A percentile compares a stretch with the other conserved stretches of the same genome.
Evolutionary conservation across 2,888 invertebrate genomes (phyloP).

Genomic region (Drosophila maculinotata): DNA sequence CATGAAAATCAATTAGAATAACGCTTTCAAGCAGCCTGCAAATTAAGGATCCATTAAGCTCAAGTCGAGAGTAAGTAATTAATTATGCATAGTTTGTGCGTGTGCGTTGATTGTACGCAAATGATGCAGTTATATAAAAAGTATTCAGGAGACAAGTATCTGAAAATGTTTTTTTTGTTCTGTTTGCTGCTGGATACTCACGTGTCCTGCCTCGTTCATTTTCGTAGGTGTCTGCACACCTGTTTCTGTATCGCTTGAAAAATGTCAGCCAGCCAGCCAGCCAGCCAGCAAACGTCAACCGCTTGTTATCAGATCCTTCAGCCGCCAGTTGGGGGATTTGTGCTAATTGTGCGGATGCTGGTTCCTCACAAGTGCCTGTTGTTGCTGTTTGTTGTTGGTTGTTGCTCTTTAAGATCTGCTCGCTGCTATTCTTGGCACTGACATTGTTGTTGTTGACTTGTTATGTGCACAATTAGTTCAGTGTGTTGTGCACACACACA

Average conservation of each 20-base stretch:
- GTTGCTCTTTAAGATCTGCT: constrained; percentile 24
- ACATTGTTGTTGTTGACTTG: constrained; percentile 54
- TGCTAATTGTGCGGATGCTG: constrained; percentile 55
- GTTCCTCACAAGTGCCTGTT: constrained; percentile 39
- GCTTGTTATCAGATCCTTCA: constrained; percentile 61
- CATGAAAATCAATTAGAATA: constrained; percentile 45
- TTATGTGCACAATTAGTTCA: constrained; percentile 43
- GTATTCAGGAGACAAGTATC: constrained; percentile 4
- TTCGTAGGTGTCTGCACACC: constrained; percentile 33
- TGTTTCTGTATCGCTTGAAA: constrained; percentile 35
- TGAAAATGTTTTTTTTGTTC: constrained; percentile 4
- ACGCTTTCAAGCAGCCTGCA: constrained; percentile 10
- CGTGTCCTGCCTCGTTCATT: constrained; percentile 4
- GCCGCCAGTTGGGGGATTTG: constrained; percentile 18
- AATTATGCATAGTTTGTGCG: constrained; percentile 34
- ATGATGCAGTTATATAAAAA: constrained; percentile 44
- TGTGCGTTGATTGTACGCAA: constrained; percentile 11
- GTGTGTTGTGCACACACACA: constrained; percentile 21
- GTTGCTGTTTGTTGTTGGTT: constrained; percentile 4
- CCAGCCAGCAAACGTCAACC: constrained; percentile 10
- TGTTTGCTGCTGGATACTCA: too few species aligned
- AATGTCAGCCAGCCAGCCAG: constrained; percentile 22
- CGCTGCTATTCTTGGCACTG: constrained; percentile 61
- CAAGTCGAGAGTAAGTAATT: constrained; percentile 47
- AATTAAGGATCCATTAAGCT: constrained; percentile 37